Base-by-base conservation (phyloP, 2,113 vertebrate species). In the Delphinapterus leucas region DNA sequence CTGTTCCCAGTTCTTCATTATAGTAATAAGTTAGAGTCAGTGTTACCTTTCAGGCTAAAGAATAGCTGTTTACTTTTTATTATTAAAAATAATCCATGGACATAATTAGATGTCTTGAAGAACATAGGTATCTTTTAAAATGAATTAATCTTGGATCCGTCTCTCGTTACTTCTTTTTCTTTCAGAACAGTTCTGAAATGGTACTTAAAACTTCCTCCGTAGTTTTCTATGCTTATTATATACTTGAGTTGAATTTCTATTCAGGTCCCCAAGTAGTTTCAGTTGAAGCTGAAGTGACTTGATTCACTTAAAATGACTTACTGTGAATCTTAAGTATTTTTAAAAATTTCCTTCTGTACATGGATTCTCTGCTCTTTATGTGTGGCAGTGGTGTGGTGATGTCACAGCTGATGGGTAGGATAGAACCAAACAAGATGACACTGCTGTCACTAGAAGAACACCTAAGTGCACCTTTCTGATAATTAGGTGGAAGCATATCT, bases 161-260 rank as follows among this genome's bases (percentile, higher is more conserved):
- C 23, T 83, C 61, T 87, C 93, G 26, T 13, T 80, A n/a, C 38
- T 87, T 95, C 38, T 83, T 96, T 88, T 90, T 53, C n/a, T 82
- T 96, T 92, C 65, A 63, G 49, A 96, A 79, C 95, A 55, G 88
- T 73, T 82, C 89, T 86, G 67, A 93, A 93, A 89, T 97, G 41
- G 85, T 80, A 49, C 53, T 84, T 88, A 88, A n/a, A 67, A 65
- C 28, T 81, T 95, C 9, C 8, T 95, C 60, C 31, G 12, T 90
- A n/a, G 80, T 93, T 96, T 67, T 70, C 58, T 58, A 13, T 87
- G 33, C 49, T 86, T 80, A 63, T 38, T 89, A 36, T 91, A 9
- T 95, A 44, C 41, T 73, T 71, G n/a, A 49, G 26, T 36, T 63
- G 47, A 58, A 13, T 90, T 90, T 83, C 49, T 93, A 18, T 65